Base-by-base conservation (phyloP, 2,888 invertebrate species). In the Lumbricus terrestris region DNA sequence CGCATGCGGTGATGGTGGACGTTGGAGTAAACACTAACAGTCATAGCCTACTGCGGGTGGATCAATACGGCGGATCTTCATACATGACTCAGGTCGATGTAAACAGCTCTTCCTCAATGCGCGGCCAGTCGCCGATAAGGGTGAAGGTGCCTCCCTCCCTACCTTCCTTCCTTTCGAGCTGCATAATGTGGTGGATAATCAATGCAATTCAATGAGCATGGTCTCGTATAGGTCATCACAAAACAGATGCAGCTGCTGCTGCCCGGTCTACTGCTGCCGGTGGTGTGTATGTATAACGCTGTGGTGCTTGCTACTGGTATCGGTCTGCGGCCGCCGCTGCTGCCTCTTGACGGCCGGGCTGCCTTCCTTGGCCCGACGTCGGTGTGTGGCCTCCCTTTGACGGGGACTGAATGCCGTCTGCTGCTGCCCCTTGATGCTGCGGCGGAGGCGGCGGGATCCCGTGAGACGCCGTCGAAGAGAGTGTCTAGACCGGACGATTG, bases 331-430 rank as follows among this genome's bases (percentile, higher is more conserved):
- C 69, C 69, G 54, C 54, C 54, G 69, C 47, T 20, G 47, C 47
- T 5, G 47, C 69, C 69, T 69, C 69, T 69, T 69, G n/a, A 69
- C 69, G 69, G 47, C 47, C 47, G 47, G 47, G 4, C 69, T 69
- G 69, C 69, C 69, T 69, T 69, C 69, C n/a, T n/a, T n/a, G 69
- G 69, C 69, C 69, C n/a, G 69, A n/a, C 69, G n/a, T 69, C 69
- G 69, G 69, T 69, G 29, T 69, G 69, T n/a, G 69, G 69, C 69
- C 47, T 29, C 69, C 69, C 69, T 69, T 69, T 69, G 69, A 69
- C 69, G 69, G 69, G 69, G 69, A 69, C 69, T 29, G 69, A 69
- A 29, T 69, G 69, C 69, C 69, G 29, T 69, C 69, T n/a, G n/a
- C 69, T n/a, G n/a, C 69, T 69, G 69, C 69, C 69, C 69, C n/a